These are phyloP conservation scores for Choloepus didactylus DNA, from an alignment of 2,797 vertebrate species.

Conservation along the genomic window DNA sequence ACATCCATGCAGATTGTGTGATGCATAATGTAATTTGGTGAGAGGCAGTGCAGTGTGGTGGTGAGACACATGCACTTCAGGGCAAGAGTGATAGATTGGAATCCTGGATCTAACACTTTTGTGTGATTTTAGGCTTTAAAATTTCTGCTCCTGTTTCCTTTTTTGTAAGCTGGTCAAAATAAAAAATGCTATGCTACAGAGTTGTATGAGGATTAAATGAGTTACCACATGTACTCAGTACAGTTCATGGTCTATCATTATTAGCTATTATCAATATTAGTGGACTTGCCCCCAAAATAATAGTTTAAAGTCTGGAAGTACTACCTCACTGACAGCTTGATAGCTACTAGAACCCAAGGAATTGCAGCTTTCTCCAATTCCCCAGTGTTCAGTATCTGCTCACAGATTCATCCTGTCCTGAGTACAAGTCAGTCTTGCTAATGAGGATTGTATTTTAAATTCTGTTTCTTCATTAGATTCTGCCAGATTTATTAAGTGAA, in stretches of 20 bases:
- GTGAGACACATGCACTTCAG: neutral
- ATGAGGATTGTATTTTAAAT: no score
- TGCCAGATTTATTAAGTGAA: no score
- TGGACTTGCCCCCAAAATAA: neutral
- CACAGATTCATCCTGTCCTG: no score
- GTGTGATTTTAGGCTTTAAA: neutral
- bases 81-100: neutral
- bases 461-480: no score
- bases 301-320: no score
- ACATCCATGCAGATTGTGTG: no score
- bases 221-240: neutral
- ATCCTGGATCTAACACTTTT: neutral
- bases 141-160: neutral
- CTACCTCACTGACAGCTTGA: no score
- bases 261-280: no score
- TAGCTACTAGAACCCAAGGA: no score
- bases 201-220: neutral
- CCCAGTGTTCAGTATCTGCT: no score
- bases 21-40: neutral
- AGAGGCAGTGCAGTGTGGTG: neutral
- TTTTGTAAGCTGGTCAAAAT: neutral
- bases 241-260: neutral
- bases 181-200: neutral
- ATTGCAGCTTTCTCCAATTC: no score
- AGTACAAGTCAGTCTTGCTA: no score